These are phyloP conservation scores for Hippopotamus amphibius DNA, from an alignment of 2,113 vertebrate genomes.

Conservation along the genomic window DNA sequence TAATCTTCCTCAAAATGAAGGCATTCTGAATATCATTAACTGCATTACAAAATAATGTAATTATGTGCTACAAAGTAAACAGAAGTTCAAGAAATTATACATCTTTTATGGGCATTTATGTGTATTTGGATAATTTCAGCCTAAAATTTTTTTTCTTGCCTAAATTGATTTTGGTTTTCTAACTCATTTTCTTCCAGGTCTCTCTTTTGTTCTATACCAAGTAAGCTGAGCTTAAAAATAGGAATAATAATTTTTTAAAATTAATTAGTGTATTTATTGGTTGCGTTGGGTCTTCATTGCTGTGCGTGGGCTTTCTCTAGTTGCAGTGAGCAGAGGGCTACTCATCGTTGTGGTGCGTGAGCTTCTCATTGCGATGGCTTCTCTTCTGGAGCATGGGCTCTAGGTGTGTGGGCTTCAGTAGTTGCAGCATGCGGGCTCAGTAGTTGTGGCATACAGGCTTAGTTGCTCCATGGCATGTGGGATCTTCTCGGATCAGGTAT, in stretches of 20 bases:
- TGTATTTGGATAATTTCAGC: constrained; percentile 21
- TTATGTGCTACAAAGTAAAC: neutral
- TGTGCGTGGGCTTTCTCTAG: no score
- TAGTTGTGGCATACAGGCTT: no score
- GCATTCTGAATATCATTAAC: constrained; percentile 29
- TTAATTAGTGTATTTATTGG: no score
- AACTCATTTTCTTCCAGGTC: neutral
- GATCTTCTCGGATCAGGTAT: no score
- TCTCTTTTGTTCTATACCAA: constrained; percentile 18
- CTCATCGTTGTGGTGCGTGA: no score
- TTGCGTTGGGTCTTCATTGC: no score
- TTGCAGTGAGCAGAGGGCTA: no score
- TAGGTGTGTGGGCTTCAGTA: no score
- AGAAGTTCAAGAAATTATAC: constrained; percentile 27
- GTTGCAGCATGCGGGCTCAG: no score
- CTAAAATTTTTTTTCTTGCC: neutral
- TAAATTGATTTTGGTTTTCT: constrained; percentile 14
- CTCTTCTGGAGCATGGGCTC: no score
- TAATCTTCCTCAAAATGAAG: constrained; percentile 7
- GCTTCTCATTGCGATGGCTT: no score
- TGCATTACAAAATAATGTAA: constrained; percentile 34
- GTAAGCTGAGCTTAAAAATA: neutral
- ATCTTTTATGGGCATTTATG: neutral
- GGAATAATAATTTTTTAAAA: neutral
- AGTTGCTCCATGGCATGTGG: no score